Evolutionary conservation across 2,888 invertebrate genomes (phyloP).

Genomic region (Tetrapedia diversipes): DNA sequence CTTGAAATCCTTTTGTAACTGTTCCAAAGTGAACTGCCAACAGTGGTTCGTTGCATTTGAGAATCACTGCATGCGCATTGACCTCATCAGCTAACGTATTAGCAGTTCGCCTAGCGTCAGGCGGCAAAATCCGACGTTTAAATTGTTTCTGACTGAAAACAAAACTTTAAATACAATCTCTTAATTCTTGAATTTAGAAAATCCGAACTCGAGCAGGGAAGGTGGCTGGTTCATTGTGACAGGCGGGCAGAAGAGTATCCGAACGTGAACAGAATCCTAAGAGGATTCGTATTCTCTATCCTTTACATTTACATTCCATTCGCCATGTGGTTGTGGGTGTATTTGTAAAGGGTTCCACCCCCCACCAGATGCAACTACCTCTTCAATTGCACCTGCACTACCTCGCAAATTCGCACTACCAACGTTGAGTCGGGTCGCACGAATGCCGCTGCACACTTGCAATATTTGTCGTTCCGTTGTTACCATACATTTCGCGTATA

Average conservation of each 20-base stretch:
- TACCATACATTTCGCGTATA: not conserved
- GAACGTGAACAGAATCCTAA: slow-evolving; percentile 71
- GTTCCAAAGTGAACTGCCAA: no score
- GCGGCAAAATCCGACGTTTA: no score
- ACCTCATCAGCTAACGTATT: no score
- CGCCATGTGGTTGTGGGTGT: slow-evolving; percentile 47
- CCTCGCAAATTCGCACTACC: slow-evolving; percentile 1
- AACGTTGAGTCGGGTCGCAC: slow-evolving; percentile 12
- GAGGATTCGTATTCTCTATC: slow-evolving; percentile 54
- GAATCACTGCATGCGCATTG: no score
- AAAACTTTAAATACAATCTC: no score
- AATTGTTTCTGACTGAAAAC: no score
- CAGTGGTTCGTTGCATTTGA: no score
- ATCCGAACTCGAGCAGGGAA: no score
- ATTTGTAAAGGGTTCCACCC: slow-evolving; percentile 44
- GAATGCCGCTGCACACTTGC: not conserved
- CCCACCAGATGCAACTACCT: slow-evolving; percentile 4
- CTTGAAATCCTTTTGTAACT: no score
- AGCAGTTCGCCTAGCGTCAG: no score
- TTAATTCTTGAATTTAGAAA: no score
- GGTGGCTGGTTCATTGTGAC: slow-evolving; percentile 55
- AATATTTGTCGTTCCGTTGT: slow-evolving; percentile 14
- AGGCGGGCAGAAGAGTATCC: slow-evolving; percentile 58
- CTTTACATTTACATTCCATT: slow-evolving; percentile 68
- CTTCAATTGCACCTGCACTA: slow-evolving; percentile 35